Percentiles rank a stretch among this genome's conserved stretches.
These are phyloP conservation scores for Erebia palarica DNA, from an alignment of 2,888 invertebrate species.

Conservation along the genomic window DNA sequence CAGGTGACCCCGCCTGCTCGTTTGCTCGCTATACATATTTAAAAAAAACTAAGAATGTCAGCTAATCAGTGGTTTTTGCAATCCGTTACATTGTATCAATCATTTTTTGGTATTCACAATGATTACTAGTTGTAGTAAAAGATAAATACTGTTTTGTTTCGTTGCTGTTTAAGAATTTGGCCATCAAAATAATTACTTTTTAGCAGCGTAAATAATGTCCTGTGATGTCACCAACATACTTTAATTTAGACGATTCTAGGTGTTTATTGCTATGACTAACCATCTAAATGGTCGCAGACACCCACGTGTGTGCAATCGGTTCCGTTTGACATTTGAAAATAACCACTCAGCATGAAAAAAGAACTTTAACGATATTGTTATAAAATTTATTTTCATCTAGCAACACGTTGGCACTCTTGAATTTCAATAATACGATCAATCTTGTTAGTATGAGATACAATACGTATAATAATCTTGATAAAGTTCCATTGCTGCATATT, in stretches of 20 bases:
- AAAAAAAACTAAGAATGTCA: too few relatives aligned
- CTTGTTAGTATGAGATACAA: conserved; percentile 5
- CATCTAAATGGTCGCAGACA: conserved; percentile 61
- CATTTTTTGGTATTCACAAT: too few relatives aligned
- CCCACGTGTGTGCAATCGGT: conserved; percentile 69
- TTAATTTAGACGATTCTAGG: conserved; percentile 67
- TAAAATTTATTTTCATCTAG: conserved; percentile 27
- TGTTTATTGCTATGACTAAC: conserved; percentile 73
- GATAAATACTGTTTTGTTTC: background rate
- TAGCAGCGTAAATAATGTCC: conserved; percentile 36
- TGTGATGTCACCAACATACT: conserved; percentile 58
- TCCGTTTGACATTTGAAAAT: conserved; percentile 59
- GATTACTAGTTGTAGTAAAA: background rate
- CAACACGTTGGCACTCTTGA: conserved; percentile 5
- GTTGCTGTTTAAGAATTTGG: conserved; percentile 20
- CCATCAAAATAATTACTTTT: conserved; percentile 24
- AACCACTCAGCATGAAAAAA: conserved; percentile 27
- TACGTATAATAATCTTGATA: conserved; percentile 15
- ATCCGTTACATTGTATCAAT: too few relatives aligned
- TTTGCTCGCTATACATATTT: too few relatives aligned
- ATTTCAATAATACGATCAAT: conserved; percentile 24
- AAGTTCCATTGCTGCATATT: conserved; percentile 14
- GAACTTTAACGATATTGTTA: conserved; percentile 22
- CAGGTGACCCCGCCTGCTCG: too few relatives aligned
- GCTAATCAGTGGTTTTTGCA: too few relatives aligned